phyloP scores from a whole-genome alignment of 2,888 invertebrate species.

The Phengaris alcon region DNA sequence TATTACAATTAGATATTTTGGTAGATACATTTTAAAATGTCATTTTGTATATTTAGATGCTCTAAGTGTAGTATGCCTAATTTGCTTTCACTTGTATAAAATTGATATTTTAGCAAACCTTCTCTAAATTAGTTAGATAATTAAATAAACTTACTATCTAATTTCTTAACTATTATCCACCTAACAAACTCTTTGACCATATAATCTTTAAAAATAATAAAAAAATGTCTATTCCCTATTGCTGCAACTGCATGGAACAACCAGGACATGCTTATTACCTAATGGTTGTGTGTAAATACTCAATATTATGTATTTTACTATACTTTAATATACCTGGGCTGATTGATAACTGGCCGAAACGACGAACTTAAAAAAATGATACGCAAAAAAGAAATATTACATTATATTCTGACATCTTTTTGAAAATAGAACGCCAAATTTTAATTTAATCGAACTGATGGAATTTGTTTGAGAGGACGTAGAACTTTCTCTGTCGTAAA shows the following conservation, averaged over 20 bases:
- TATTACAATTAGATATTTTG: too few species aligned
- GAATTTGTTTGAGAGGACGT: too few species aligned
- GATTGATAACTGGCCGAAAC: too few species aligned
- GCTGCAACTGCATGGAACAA: conserved; percentile 71
- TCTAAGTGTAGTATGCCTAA: not conserved
- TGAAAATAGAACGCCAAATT: too few species aligned
- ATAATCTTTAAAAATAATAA: not conserved
- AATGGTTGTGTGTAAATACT: conserved; percentile 33
- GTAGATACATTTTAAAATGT: too few species aligned
- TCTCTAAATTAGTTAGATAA: too few species aligned
- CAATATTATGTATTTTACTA: not conserved
- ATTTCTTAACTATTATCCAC: not conserved
- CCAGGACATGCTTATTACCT: conserved; percentile 65
- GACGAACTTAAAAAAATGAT: too few species aligned
- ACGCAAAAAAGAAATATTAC: too few species aligned
- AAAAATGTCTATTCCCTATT: conserved; percentile 13
- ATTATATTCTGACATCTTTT: too few species aligned
- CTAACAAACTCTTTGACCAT: not conserved
- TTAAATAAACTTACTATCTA: not conserved
- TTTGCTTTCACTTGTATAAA: not conserved
- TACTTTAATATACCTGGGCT: not conserved
- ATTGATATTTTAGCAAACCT: not conserved
- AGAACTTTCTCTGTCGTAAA: too few species aligned
- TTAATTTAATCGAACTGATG: too few species aligned
- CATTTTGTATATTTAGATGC: not conserved